Percentiles rank a stretch among this genome's conserved stretches.
Evolutionary conservation across 2,113 vertebrate species (phyloP).

Genomic region (Bos javanicus): DNA sequence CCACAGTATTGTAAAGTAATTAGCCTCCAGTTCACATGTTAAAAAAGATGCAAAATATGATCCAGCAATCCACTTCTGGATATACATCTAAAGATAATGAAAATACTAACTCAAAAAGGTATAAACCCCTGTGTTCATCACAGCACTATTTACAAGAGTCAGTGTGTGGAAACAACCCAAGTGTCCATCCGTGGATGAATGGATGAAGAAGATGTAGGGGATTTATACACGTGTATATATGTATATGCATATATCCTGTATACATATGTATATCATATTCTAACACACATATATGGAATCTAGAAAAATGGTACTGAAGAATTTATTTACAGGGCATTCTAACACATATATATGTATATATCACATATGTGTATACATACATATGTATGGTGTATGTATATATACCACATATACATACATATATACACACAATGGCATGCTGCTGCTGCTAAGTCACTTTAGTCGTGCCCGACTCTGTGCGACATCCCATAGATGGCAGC

Average conservation of each 20-base stretch:
- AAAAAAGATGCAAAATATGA: neutral
- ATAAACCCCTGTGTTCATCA: neutral
- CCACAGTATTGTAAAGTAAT: neutral
- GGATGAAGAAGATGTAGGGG: neutral
- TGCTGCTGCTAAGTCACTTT: neutral
- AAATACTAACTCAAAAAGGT: neutral
- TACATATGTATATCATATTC: neutral
- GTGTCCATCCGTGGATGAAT: neutral
- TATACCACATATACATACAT: neutral
- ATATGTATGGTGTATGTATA: neutral
- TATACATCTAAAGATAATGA: neutral
- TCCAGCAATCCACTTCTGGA: neutral
- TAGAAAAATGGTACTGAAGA: no score
- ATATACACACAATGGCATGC: neutral
- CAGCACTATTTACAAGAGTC: neutral
- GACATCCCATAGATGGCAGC: neutral
- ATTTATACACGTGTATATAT: neutral
- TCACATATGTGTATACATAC: neutral
- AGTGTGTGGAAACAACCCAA: neutral
- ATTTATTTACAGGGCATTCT: no score
- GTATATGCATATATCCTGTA: accelerated
- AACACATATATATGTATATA: neutral
- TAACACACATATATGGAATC: no score
- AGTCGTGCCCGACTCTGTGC: accelerated
- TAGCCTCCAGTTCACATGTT: neutral